Base-by-base conservation (phyloP, 2,113 vertebrate species). In the Scartelaos histophorus region DNA sequence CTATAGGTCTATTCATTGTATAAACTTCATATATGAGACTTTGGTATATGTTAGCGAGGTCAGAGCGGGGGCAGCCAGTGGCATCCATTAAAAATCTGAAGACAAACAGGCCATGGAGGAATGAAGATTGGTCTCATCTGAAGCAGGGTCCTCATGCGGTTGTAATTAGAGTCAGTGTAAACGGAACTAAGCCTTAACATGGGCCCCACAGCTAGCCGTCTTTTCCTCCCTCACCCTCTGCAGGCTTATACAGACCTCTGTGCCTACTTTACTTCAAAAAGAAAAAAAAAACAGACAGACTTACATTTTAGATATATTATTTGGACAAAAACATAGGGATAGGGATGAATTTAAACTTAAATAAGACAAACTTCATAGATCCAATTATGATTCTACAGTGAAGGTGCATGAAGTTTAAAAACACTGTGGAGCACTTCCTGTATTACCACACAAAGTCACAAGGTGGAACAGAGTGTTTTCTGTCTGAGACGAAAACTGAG, bases 111-210 rank as follows among this genome's bases (percentile, higher is more conserved):
- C 82, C 69, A 78, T 75, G 85, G 85, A 84, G 80, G 81, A 88
- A 85, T 82, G 88, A 81, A 80, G 85, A 87, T 89, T 85, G 80
- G 71, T 78, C 73, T 87, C 82, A 87, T 91, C 85, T 84, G 81
- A 88, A 75, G 84, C 82, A 64, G 85, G 73, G 85, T 82, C 70
- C 88, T 92, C 92, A 90, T 91, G 88, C 78, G 83, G 89, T 89
- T 91, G 91, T 90, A 92, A 92, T 92, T 91, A 91, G 86, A 88
- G 81, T 80, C 87, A 89, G 81, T 85, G 84, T 91, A 90, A 92
- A 90, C 82, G 80, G 85, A 91, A 89, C 90, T 90, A 89, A 90
- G 87, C 88, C 88, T 85, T 73, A 61, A 90, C 84, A 85, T 78
- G 81, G 90, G 90, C 89, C 90, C 90, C 69, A 79, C 83, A 82